A percentile compares a stretch with the other conserved stretches of the same genome.
Evolutionary conservation across 2,797 vertebrate species (phyloP).

Genomic region (Lateolabrax maculatus): DNA sequence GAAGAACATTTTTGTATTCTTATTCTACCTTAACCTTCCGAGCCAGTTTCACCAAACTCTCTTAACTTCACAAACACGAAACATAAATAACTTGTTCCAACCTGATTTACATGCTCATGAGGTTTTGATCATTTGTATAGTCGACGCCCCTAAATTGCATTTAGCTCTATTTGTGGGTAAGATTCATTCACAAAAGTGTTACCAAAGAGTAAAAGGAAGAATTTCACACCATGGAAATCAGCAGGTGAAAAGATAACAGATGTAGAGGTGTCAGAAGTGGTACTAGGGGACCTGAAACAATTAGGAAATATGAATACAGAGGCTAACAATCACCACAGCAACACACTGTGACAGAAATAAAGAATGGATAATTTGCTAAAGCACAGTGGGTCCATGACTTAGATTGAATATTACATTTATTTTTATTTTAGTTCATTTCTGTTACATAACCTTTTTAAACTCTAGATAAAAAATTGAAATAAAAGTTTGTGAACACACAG

Average conservation of each 20-base stretch:
- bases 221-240: not conserved
- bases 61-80: not conserved
- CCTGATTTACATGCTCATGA: not conserved
- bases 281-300: not conserved
- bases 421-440: not conserved
- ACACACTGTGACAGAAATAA: not conserved
- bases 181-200: not conserved
- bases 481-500: no score
- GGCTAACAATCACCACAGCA: not conserved
- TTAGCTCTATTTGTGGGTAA: not conserved
- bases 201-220: not conserved
- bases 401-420: not conserved
- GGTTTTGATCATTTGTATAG: not conserved
- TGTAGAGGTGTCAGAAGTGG: not conserved
- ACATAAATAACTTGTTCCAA: not conserved
- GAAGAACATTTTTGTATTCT: not conserved
- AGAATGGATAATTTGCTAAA: not conserved
- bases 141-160: not conserved
- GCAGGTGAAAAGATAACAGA: not conserved
- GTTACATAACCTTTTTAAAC: not conserved
- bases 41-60: not conserved
- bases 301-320: not conserved
- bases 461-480: no score
- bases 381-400: not conserved
- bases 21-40: not conserved